Conservation (phyloP, 1,140 invertebrate genomes). For the Planococcus citri region DNA sequence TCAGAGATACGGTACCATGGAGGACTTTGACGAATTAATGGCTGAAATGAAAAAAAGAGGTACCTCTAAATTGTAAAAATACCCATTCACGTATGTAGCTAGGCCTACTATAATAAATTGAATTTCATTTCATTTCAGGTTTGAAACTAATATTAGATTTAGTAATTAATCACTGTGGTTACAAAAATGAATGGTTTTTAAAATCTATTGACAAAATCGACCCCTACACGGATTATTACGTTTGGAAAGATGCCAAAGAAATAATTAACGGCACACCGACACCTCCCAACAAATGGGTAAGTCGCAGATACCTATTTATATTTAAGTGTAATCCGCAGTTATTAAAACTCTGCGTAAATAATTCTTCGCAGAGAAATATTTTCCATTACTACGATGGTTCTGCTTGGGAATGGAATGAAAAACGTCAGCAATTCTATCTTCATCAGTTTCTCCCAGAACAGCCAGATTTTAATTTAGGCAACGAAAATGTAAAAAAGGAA, state of each 20-base stretch:
- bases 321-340: too few relatives aligned
- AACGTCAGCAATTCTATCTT: constrained; percentile 56
- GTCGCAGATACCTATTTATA: not conserved
- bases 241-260: constrained; percentile 50
- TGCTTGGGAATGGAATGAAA: constrained; percentile 54
- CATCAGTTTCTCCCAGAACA: constrained; percentile 56
- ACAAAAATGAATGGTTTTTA: constrained; percentile 62
- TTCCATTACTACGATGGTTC: constrained; percentile 40
- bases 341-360: too few relatives aligned
- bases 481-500: constrained; percentile 43
- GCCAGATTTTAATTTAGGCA: constrained; percentile 60
- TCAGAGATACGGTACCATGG: too few relatives aligned
- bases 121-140: constrained; percentile 38
- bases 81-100: too few relatives aligned
- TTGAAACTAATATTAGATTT: constrained; percentile 70
- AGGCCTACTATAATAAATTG: too few relatives aligned
- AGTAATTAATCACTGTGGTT: constrained; percentile 72
- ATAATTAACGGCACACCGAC: constrained; percentile 33
- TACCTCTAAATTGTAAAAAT: too few relatives aligned
- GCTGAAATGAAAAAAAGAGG: too few relatives aligned
- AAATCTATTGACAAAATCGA: constrained; percentile 44
- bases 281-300: constrained; percentile 68
- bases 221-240: constrained; percentile 57
- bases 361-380: too few relatives aligned
- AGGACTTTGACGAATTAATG: too few relatives aligned